phyloP scores from a whole-genome alignment of 2,113 vertebrate species.

The Anas platyrhynchos region DNA sequence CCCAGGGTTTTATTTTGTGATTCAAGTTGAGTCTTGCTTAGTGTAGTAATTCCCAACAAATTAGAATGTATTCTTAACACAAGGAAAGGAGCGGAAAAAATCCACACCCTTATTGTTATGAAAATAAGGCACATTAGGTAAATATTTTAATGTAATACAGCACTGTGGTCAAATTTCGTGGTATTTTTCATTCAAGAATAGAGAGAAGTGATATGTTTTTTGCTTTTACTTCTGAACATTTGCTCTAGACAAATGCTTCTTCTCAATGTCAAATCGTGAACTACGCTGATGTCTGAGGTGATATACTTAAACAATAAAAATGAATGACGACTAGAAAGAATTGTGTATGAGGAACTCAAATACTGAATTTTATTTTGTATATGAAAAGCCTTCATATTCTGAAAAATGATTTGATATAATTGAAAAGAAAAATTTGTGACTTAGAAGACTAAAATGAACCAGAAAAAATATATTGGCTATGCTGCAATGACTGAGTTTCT shows the following conservation, averaged over 20 bases:
- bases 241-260: not conserved
- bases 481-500: not conserved
- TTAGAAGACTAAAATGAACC: not conserved
- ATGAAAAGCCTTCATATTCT: not conserved
- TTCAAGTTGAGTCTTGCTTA: slow-evolving; percentile 27
- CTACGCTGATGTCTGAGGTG: not conserved
- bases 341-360: not conserved
- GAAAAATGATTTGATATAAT: not conserved
- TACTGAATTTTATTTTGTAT: not conserved
- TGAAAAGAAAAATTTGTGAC: not conserved
- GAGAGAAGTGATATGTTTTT: not conserved
- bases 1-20: slow-evolving; percentile 45
- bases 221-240: slow-evolving; percentile 8
- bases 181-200: not conserved
- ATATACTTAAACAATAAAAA: not conserved
- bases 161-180: not conserved
- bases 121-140: slow-evolving; percentile 2
- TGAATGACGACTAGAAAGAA: not conserved
- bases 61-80: slow-evolving; percentile 41
- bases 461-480: not conserved
- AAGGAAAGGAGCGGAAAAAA: not conserved
- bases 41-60: slow-evolving; percentile 34
- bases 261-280: not conserved
- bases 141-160: slow-evolving; percentile 32
- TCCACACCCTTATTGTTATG: not conserved